phyloP scores from a whole-genome alignment of 2,888 invertebrate species.

The Euzetes globulus region DNA sequence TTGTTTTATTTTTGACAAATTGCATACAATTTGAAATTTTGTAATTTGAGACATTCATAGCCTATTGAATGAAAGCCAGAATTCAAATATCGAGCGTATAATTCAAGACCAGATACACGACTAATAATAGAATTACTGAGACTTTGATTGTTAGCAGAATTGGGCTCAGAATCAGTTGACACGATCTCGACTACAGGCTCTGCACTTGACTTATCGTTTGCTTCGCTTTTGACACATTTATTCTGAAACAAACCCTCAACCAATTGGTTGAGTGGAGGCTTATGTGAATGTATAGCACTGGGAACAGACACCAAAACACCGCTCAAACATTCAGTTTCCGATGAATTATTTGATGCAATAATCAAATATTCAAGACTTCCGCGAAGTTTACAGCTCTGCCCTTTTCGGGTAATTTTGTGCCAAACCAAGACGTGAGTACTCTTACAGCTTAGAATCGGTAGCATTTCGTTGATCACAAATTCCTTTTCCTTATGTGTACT shows the following conservation, averaged over 20 bases:
- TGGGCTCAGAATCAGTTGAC: background rate
- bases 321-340: background rate
- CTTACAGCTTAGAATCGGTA: conserved; percentile 19
- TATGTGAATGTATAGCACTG: conserved; percentile 88
- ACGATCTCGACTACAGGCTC: background rate
- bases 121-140: background rate
- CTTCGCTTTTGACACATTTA: background rate
- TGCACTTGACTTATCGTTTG: background rate
- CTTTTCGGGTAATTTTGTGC: conserved; percentile 36
- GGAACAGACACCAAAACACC: conserved; percentile 72
- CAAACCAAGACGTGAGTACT: conserved; percentile 22
- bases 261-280: conserved; percentile 63
- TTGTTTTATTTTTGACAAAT: background rate
- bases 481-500: conserved; percentile 30
- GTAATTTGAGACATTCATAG: conserved; percentile 35
- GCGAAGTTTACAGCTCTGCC: conserved; percentile 33
- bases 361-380: conserved; percentile 35
- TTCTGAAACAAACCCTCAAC: background rate
- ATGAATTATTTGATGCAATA: conserved; percentile 5
- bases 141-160: conserved; percentile 14
- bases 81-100: conserved; percentile 83
- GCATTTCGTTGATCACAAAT: conserved; percentile 34
- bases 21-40: conserved; percentile 17
- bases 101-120: conserved; percentile 62
- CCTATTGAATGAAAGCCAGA: conserved; percentile 54